phyloP scores from a whole-genome alignment of 2,888 invertebrate species.

The Sphaerophoria taeniata region DNA sequence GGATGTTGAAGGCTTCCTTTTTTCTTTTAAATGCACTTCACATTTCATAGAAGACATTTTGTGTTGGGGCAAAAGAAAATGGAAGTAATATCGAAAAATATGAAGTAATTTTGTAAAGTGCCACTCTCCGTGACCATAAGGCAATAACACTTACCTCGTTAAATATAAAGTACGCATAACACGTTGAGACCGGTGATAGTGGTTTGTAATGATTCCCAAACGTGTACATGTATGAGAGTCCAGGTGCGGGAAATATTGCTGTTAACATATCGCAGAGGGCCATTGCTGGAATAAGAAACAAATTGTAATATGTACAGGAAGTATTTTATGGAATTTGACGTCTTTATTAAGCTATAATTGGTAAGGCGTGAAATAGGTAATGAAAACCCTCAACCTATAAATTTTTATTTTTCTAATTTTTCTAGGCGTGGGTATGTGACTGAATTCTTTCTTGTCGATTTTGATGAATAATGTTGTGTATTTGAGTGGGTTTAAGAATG shows the following conservation, averaged over 20 bases:
- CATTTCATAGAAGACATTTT: slow-evolving; percentile 10
- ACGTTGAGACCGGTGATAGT: slow-evolving; percentile 89
- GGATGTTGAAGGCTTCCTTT: too few relatives aligned
- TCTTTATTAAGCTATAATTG: neutral
- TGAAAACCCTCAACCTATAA: too few relatives aligned
- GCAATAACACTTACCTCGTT: slow-evolving; percentile 87
- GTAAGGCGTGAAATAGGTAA: neutral
- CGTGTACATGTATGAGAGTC: slow-evolving; percentile 96
- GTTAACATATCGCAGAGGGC: slow-evolving; percentile 97
- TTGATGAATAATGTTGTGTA: too few relatives aligned
- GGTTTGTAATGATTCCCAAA: slow-evolving; percentile 94
- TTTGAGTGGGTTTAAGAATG: too few relatives aligned
- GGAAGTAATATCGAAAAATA: slow-evolving; percentile 5
- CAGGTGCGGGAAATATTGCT: slow-evolving; percentile 94
- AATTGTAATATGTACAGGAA: neutral
- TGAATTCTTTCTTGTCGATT: too few relatives aligned
- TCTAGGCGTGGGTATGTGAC: too few relatives aligned
- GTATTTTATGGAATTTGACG: neutral
- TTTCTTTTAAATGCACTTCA: too few relatives aligned
- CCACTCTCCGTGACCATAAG: neutral
- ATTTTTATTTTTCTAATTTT: too few relatives aligned
- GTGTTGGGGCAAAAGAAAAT: neutral
- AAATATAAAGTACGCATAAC: slow-evolving; percentile 91
- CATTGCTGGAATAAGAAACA: slow-evolving; percentile 86
- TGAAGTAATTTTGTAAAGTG: slow-evolving; percentile 16